phyloP scores from a whole-genome alignment of 2,888 invertebrate genomes.

The Caenorhabditis wallacei region DNA sequence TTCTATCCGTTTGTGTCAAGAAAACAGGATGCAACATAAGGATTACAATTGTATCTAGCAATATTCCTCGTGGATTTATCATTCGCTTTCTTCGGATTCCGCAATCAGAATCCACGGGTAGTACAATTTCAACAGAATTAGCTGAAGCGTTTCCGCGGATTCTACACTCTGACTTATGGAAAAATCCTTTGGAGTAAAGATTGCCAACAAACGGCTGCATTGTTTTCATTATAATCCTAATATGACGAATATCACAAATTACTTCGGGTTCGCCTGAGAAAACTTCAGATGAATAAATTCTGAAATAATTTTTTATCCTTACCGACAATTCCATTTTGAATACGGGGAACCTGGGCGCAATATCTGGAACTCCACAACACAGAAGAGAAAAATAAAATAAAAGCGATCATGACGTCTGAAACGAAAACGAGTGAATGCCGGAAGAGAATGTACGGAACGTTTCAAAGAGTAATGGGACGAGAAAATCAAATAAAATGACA shows the following conservation, averaged over 20 bases:
- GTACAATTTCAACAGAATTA: conserved; percentile 71
- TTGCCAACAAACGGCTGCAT: conserved; percentile 75
- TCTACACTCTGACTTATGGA: conserved; percentile 73
- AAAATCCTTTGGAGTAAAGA: conserved; percentile 77
- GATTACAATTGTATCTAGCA: conserved; percentile 78
- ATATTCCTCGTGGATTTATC: conserved; percentile 77
- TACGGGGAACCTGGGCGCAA: conserved; percentile 35
- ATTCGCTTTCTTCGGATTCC: conserved; percentile 77
- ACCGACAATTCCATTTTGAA: conserved; percentile 63
- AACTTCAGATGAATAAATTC: background rate
- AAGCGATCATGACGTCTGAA: conserved; percentile 16
- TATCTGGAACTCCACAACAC: background rate
- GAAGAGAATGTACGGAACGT: background rate
- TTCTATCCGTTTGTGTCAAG: conserved; percentile 74
- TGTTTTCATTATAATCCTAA: conserved; percentile 73
- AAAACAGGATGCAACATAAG: conserved; percentile 81
- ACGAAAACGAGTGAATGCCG: too few relatives aligned
- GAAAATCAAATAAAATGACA: too few relatives aligned
- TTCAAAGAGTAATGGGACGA: background rate
- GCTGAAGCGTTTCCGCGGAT: conserved; percentile 71
- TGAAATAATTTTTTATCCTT: background rate
- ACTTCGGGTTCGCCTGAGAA: conserved; percentile 72
- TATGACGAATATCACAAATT: conserved; percentile 73
- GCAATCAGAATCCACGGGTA: conserved; percentile 76
- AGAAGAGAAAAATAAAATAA: background rate